Base-by-base conservation (phyloP, 53 echinoderm and acorn worm species). In the Actinopyga echinites region DNA sequence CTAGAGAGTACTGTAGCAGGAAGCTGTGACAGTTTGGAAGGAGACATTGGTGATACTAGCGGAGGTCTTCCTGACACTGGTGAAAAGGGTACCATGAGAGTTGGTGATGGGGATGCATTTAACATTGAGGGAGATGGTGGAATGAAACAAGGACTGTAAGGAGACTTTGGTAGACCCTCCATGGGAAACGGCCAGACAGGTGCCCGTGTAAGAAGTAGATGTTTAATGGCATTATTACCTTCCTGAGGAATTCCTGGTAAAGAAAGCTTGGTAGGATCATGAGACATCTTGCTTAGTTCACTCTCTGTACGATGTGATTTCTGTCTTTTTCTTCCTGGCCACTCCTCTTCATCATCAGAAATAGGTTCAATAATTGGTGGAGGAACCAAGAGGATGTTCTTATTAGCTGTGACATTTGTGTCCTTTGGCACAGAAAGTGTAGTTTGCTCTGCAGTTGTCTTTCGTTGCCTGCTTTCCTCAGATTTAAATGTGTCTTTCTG, bases 11-110 rank as follows among this genome's bases (percentile, higher is more conserved):
- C 93, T 5, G 96, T 96, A 54, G 96, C 89, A 62, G 96, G 96
- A 20, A 96, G 75, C 75, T 96, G 96, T 54, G 91, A 93, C 90
- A 95, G 87, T 65, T 93, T 89, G 32, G 96, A 96, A 37, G 96
- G 96, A 12, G 89, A 79, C 87, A 96, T 96, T 17, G 96, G 96
- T 3, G 96, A 96, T 40, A 96, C 93, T 28, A 96, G 56, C 12
- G 93, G 91, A 24, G 89, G 84, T 63, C 73, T 82, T 56, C 84
- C 69, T 19, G 89, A 69, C 13, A 87, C 60, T 5, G 75, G 85
- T 30, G 87, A 81, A 28, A 81, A 90, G 29, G 83, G 90, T 34
- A 74, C 86, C 60, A 83, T 44, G 24, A 80, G 75, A 74, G 80
- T 88, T 69, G 95, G 90, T 23, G 95, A 92, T 85, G 85, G 85